Conservation (phyloP, 2,797 vertebrate genomes). For the Intellagama lesueurii region DNA sequence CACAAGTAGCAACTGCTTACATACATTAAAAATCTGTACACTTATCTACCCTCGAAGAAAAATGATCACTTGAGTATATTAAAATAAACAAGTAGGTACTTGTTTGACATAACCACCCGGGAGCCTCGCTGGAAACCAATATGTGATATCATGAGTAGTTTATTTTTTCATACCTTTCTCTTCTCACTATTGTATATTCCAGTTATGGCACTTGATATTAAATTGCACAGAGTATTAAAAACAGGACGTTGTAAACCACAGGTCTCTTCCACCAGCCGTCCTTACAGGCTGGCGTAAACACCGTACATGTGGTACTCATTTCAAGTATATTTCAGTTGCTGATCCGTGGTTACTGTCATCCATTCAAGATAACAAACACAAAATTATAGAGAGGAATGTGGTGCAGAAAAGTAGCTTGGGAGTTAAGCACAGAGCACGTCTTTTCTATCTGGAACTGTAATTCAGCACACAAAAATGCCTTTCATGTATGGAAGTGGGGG, state of each 20-base stretch:
- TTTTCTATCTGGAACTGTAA: conserved; percentile 78
- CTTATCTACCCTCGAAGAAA: conserved; percentile 49
- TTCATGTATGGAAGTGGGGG: conserved; percentile 70
- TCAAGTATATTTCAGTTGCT: conserved; percentile 75
- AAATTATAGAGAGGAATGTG: conserved; percentile 70
- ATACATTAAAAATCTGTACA: conserved; percentile 56
- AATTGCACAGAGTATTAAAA: conserved; percentile 70
- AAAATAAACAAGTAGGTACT: conserved; percentile 74
- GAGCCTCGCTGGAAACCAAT: conserved; percentile 70
- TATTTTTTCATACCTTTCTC: conserved; percentile 74
- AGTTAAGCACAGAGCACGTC: conserved; percentile 72
- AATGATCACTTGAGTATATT: conserved; percentile 62
- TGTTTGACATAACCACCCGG: conserved; percentile 71
- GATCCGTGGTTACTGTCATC: conserved; percentile 76
- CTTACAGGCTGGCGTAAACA: conserved; percentile 72
- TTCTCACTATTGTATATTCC: conserved; percentile 70
- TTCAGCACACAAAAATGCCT: conserved; percentile 78
- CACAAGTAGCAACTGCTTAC: conserved; percentile 61
- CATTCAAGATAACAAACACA: conserved; percentile 77
- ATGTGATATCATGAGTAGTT: conserved; percentile 70
- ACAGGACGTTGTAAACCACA: conserved; percentile 55
- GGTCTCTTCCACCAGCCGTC: conserved; percentile 63
- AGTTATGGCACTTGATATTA: conserved; percentile 72
- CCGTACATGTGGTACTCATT: conserved; percentile 78
- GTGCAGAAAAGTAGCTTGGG: conserved; percentile 73